Percentiles rank a stretch among this genome's conserved stretches.
These are phyloP conservation scores for Mylabris phalerata DNA, from an alignment of 1,140 invertebrate genomes.

Conservation along the genomic window DNA sequence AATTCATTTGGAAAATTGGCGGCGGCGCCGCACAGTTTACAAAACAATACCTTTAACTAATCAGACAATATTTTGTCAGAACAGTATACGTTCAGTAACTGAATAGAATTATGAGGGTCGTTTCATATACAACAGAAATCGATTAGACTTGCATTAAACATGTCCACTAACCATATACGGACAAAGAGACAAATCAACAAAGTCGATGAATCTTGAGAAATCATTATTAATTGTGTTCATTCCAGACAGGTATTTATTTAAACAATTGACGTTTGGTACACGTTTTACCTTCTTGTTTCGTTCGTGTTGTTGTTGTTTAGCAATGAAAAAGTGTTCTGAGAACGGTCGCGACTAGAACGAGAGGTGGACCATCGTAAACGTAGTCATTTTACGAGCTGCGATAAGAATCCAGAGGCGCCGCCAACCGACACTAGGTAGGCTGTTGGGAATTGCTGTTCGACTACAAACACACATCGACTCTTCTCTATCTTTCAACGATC, in stretches of 20 bases:
- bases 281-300: no score
- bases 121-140: conserved; percentile 26
- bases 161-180: no score
- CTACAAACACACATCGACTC: not conserved
- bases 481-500: conserved; percentile 4
- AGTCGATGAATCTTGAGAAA: conserved; percentile 15
- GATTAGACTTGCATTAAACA: conserved; percentile 17
- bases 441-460: conserved; percentile 18
- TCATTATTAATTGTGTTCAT: conserved; percentile 23
- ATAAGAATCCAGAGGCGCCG: conserved; percentile 23
- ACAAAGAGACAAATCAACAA: not conserved
- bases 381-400: conserved; percentile 14
- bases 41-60: no score
- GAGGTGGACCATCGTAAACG: conserved; percentile 5
- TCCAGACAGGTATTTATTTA: conserved; percentile 13
- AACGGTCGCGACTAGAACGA: conserved; percentile 1
- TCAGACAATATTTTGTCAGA: no score
- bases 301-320: no score
- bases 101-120: conserved; percentile 26
- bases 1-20: no score
- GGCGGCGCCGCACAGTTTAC: no score
- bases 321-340: conserved; percentile 1
- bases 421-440: conserved; percentile 7
- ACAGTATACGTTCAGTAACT: no score
- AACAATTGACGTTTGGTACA: conserved; percentile 4